phyloP scores from a whole-genome alignment of 2,797 vertebrate species.

The Syndactyla subalaris region DNA sequence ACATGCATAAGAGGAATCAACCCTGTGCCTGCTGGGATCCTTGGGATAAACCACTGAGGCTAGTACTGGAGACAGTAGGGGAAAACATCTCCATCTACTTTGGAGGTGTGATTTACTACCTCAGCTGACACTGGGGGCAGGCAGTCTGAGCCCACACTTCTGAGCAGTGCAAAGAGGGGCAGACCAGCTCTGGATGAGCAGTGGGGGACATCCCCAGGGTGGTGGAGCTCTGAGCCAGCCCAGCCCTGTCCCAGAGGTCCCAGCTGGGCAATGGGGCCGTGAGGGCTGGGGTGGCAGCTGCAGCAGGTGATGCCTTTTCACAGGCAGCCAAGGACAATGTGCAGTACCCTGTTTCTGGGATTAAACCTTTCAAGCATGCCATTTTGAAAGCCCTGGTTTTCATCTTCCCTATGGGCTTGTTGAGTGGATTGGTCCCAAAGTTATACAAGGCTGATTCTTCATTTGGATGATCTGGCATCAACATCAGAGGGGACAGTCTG shows the following conservation, averaged over 20 bases:
- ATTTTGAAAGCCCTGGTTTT: neutral
- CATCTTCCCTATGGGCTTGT: neutral
- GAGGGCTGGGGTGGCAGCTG: neutral
- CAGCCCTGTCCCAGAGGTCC: neutral
- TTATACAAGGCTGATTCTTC: neutral
- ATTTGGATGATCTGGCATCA: neutral
- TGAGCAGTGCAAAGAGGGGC: neutral
- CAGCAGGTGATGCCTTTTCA: neutral
- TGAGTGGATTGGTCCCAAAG: neutral
- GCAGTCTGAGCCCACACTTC: rapidly evolving
- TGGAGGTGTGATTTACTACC: neutral
- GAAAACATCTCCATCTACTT: rapidly evolving
- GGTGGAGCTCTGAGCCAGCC: neutral
- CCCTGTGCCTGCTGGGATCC: neutral
- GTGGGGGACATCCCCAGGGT: rapidly evolving
- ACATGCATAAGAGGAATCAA: rapidly evolving
- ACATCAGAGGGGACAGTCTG: neutral
- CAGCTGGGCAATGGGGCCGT: rapidly evolving
- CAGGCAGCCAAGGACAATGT: neutral
- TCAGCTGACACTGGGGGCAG: neutral
- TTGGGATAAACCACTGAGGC: neutral
- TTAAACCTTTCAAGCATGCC: neutral
- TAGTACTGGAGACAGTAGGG: neutral
- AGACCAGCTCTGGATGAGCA: rapidly evolving
- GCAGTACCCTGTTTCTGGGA: neutral